Base-by-base conservation (phyloP, 2,888 invertebrate genomes). In the Glaucopsyche alexis region DNA sequence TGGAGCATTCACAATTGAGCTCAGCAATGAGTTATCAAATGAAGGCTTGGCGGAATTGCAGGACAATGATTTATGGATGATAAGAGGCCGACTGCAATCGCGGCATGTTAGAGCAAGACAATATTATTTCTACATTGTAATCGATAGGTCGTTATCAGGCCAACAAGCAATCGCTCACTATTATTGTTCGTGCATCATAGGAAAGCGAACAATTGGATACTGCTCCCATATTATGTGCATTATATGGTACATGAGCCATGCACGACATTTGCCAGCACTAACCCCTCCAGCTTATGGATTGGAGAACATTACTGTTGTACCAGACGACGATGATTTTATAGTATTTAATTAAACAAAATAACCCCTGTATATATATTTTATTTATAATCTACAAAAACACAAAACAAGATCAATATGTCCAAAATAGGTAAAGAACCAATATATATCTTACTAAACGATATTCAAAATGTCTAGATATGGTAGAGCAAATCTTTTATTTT, bases 61-160 rank as follows among this genome's bases (percentile, higher is more conserved):
- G 16, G 71, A 55, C 13, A 71, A 71, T 52, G 52, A 71, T 71
- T 71, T 55, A 42, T 55, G 71, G 71, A 14, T 67, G 67, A 67
- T 67, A 67, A 45, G n/a, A 67, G 42, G 67, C 16, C 65, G 65
- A 71, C 13, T 71, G 49, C 52, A 52, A 38, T 71, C 52, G 19
- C 70, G 49, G n/a, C 50, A 50, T 71, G 70, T 71, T n/a, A 65
- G 52, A 50, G 50, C 71, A 52, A 71, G 42, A 40, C 52, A 71
- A 9, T 71, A 71, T 71, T 71, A 71, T 67, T 11, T 69, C 47
- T 47, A 69, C 19, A 69, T 69, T 69, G 47, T 69, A 47, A 19
- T 70, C 16, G 50, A 50, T 70, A 70, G 29, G 2, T 49, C 70
- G 47, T n/a, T n/a, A n/a, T n/a, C n/a, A n/a, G n/a, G n/a, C n/a